Conservation (phyloP, 2,797 vertebrate species). For the Fundulus diaphanus region DNA sequence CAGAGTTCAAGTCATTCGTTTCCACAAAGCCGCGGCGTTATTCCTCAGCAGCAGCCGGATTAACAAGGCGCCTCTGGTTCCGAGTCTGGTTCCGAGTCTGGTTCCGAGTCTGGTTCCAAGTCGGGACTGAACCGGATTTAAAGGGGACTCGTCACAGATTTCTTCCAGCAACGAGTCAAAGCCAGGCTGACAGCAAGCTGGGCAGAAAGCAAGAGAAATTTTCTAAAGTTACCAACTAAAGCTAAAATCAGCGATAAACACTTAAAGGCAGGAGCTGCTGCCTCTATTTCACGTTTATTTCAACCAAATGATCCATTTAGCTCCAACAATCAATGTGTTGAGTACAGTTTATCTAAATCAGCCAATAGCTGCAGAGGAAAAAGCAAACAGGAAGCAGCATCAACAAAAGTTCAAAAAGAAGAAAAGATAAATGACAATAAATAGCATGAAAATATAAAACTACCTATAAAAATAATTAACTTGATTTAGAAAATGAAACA, state of each 20-base stretch:
- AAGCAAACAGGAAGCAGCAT: background rate
- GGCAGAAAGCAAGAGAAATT: background rate
- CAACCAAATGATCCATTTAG: background rate
- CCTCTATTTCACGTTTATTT: background rate
- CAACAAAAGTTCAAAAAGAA: background rate
- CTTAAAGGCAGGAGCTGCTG: background rate
- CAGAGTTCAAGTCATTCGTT: too few species aligned
- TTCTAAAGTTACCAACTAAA: too few species aligned
- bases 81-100: background rate
- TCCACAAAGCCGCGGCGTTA: background rate
- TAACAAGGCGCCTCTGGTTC: too few species aligned
- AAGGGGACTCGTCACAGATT: background rate
- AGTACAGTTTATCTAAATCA: background rate
- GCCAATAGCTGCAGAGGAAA: background rate
- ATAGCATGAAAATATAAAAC: background rate
- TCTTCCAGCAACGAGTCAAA: background rate
- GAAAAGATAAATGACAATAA: background rate
- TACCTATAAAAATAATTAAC: too few species aligned
- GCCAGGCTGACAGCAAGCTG: too few species aligned
- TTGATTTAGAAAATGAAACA: too few species aligned
- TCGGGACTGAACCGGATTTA: background rate
- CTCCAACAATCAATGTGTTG: too few species aligned
- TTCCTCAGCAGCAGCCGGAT: background rate
- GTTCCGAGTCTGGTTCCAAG: background rate
- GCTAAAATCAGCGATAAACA: too few species aligned